A percentile compares a stretch with the other conserved stretches of the same genome.
These are phyloP conservation scores for Rhinopithecus roxellana DNA, from an alignment of 2,113 vertebrate species.

Conservation along the genomic window DNA sequence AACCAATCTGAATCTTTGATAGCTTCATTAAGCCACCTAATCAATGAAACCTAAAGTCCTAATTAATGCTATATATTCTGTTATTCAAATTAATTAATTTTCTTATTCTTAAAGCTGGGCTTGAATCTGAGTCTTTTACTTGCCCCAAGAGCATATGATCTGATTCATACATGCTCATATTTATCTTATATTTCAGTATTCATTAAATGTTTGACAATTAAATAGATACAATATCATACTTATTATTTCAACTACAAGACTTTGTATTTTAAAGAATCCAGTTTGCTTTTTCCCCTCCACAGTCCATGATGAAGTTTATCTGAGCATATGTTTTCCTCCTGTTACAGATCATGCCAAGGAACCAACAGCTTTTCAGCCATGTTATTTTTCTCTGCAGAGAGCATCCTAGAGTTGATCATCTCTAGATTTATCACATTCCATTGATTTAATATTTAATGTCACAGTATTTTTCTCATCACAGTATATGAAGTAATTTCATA, in stretches of 20 bases:
- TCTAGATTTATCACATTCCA: no score
- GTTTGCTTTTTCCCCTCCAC: neutral
- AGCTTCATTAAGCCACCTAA: neutral
- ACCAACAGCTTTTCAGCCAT: neutral
- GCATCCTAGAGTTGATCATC: neutral
- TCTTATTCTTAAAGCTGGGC: neutral
- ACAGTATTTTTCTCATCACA: neutral
- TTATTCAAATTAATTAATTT: neutral
- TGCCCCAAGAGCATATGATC: neutral
- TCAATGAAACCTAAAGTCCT: no score
- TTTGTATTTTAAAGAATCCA: neutral
- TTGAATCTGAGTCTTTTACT: neutral
- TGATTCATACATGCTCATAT: neutral
- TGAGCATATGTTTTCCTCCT: fast-evolving
- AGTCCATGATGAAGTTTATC: neutral
- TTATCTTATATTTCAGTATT: neutral
- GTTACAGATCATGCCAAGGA: fast-evolving
- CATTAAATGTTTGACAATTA: neutral
- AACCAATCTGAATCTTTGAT: fast-evolving
- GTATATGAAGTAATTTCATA: neutral
- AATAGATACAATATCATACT: neutral
- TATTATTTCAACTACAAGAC: neutral
- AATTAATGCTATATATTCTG: neutral
- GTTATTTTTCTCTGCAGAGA: neutral
- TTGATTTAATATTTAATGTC: neutral